phyloP scores from a whole-genome alignment of 1,140 invertebrate species.

The Cydia pomonella region DNA sequence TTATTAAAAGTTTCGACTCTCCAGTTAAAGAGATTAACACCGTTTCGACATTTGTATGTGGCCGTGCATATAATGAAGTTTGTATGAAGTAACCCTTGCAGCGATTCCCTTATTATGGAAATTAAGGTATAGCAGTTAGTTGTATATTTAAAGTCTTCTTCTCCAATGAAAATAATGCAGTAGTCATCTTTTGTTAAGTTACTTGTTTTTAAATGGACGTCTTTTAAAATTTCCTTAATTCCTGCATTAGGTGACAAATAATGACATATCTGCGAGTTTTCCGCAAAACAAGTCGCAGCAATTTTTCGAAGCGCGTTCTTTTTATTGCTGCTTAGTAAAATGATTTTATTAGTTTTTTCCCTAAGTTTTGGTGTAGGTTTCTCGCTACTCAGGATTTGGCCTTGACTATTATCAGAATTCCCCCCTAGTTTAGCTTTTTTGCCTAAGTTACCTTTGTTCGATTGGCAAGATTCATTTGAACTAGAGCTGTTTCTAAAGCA shows the following conservation, averaged over 20 bases:
- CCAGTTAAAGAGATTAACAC: slow-evolving; percentile 35
- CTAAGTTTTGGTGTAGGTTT: no score
- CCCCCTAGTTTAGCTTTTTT: no score
- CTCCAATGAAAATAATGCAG: slow-evolving; percentile 16
- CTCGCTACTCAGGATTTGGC: no score
- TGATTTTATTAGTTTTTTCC: no score
- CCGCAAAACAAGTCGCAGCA: neutral
- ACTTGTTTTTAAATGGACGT: neutral
- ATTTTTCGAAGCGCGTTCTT: no score
- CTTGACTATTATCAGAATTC: no score
- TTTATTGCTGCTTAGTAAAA: no score
- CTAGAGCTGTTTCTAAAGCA: no score
- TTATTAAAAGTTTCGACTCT: slow-evolving; percentile 41
- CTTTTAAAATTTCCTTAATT: neutral
- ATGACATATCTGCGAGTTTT: neutral
- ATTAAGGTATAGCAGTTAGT: neutral
- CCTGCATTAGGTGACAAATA: neutral
- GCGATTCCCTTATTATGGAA: neutral
- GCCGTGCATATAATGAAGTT: slow-evolving; percentile 20
- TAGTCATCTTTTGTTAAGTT: slow-evolving; percentile 3
- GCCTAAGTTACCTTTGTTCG: no score
- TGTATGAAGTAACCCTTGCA: slow-evolving; percentile 3
- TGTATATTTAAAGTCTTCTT: neutral
- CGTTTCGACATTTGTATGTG: slow-evolving; percentile 18
- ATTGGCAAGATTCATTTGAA: no score